Percentiles rank a stretch among this genome's conserved stretches.
Conservation (phyloP, 2,113 vertebrate species). For the Daphoenositta chrysoptera region DNA sequence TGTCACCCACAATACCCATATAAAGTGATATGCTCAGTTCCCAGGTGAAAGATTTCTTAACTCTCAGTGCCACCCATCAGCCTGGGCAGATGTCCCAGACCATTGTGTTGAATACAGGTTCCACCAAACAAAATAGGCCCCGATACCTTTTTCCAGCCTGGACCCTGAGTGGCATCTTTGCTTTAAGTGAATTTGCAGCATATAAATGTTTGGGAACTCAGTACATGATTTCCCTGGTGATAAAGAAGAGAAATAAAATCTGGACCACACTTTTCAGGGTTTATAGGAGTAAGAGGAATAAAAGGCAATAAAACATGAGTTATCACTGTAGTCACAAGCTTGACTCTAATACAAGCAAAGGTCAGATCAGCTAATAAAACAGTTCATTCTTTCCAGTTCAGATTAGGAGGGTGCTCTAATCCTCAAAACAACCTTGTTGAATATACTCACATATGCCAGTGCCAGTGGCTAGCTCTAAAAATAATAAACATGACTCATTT, state of each 20-base stretch:
- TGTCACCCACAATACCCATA: neutral
- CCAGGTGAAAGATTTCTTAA: neutral
- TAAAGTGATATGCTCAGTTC: neutral
- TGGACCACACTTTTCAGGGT: neutral
- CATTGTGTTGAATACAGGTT: neutral
- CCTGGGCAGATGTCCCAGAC: neutral
- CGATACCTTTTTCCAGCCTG: neutral
- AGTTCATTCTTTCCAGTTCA: neutral
- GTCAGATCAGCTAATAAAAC: constrained; percentile 2
- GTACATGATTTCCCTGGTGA: neutral
- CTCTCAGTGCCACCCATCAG: neutral
- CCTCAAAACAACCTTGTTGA: neutral
- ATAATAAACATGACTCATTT: neutral
- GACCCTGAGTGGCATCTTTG: neutral
- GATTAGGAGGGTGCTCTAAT: neutral
- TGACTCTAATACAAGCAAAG: neutral
- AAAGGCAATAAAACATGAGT: constrained; percentile 13
- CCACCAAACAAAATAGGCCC: neutral
- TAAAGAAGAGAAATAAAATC: neutral
- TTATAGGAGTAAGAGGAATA: neutral
- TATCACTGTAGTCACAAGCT: neutral
- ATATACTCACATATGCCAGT: neutral
- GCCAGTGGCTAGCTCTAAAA: neutral
- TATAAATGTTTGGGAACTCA: neutral
- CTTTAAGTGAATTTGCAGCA: neutral